A percentile compares a stretch with the other conserved stretches of the same genome.
Conservation (phyloP, 35 echinoderm and acorn worm genomes). For the Eucidaris tribuloides region DNA sequence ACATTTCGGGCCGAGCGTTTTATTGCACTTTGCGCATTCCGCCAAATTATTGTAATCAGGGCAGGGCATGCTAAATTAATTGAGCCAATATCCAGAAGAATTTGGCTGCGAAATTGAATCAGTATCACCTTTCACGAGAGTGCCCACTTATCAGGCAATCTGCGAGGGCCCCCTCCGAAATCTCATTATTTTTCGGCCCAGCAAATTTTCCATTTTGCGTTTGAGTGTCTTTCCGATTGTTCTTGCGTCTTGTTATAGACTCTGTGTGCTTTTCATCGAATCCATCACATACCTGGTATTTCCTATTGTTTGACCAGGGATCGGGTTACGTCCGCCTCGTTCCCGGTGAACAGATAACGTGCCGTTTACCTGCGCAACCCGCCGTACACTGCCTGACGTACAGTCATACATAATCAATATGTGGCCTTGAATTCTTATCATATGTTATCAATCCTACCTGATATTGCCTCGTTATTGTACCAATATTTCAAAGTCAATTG, state of each 20-base stretch:
- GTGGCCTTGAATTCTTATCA: no score
- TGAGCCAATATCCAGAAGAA: conserved; percentile 38
- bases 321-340: conserved; percentile 20
- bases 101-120: conserved; percentile 29
- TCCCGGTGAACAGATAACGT: conserved; percentile 8
- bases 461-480: no score
- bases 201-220: conserved; percentile 32
- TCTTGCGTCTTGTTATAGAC: background rate
- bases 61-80: conserved; percentile 32
- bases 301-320: conserved; percentile 18
- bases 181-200: conserved; percentile 21
- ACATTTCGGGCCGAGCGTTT: no score
- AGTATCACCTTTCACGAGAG: conserved; percentile 27
- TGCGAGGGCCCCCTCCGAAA: background rate
- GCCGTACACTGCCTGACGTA: no score
- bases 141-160: conserved; percentile 21
- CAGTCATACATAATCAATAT: no score
- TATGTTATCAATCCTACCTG: no score
- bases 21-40: conserved; percentile 26
- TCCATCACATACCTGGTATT: conserved; percentile 32
- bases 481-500: no score
- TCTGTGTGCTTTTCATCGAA: background rate
- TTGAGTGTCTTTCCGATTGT: conserved; percentile 13
- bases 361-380: background rate
- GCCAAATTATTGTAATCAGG: conserved; percentile 32